Evolutionary conservation across 2,113 vertebrate species (phyloP).

Genomic region (Crotalus helleri): DNA sequence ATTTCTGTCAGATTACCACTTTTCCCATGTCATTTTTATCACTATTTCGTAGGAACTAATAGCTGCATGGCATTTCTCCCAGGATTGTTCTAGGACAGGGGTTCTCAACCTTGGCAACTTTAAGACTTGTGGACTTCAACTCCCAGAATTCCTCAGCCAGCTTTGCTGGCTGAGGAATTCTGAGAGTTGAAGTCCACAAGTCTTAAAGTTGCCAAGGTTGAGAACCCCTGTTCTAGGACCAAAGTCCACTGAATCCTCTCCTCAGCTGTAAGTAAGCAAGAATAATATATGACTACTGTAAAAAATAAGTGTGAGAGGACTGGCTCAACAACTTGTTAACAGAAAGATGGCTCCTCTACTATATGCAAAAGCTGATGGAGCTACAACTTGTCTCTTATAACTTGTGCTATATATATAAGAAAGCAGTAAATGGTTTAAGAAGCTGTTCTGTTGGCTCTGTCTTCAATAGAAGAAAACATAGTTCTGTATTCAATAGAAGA

Average conservation of each 20-base stretch:
- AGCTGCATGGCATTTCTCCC: not conserved
- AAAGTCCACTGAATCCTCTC: not conserved
- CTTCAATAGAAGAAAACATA: not conserved
- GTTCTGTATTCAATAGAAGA: not conserved
- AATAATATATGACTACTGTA: not conserved
- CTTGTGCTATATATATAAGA: not conserved
- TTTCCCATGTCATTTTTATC: not conserved
- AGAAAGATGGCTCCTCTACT: not conserved
- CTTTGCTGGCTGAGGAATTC: too few relatives aligned
- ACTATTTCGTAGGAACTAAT: not conserved
- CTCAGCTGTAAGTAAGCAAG: not conserved
- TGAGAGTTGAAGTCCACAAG: too few relatives aligned
- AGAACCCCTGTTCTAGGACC: not conserved
- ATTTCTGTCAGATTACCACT: not conserved
- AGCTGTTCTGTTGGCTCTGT: not conserved
- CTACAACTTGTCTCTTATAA: not conserved
- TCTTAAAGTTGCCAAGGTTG: too few relatives aligned
- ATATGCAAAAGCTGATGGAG: not conserved
- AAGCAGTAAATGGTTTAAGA: not conserved
- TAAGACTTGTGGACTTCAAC: too few relatives aligned
- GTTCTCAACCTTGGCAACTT: too few relatives aligned
- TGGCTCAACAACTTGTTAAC: not conserved
- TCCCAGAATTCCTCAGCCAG: too few relatives aligned
- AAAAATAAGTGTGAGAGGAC: not conserved
- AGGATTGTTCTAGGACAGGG: not conserved